Base-by-base conservation (phyloP, 2,797 vertebrate genomes). In the Hydrolagus colliei region DNA sequence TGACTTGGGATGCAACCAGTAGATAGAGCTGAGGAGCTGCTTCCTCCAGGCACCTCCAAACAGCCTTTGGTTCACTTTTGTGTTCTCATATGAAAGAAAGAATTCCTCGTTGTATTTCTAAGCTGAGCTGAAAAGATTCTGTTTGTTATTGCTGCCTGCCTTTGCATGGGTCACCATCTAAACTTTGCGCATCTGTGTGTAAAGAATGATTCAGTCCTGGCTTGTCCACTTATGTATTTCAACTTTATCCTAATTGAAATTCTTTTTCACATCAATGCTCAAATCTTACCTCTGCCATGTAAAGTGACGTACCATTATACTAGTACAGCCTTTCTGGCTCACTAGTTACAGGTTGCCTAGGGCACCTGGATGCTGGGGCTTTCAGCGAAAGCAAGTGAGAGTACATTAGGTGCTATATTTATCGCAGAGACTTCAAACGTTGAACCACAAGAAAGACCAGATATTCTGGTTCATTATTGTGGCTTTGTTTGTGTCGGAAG, bases 211-310 rank as follows among this genome's bases (percentile, higher is more conserved):
- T 62, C 59, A 63, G 62, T 61, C n/a, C 9, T 27, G 6, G 9
- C n/a, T 62, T 62, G 20, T 22, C 76, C 59, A 78, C 76, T 78
- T 78, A 62, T 18, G 62, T n/a, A 62, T 62, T 78, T 63, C 76
- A 78, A n/a, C 20, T 3, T 78, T 78, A 61, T 22, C 22, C 76
- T 78, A 78, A 78, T 78, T 62, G n/a, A 78, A 78, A 78, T 63
- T 62, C n/a, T 22, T 27, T 78, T n/a, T 22, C 76, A 78, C 76
- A 13, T 78, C 18, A 27, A 62, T 63, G 76, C 59, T 62, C 59
- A 78, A 12, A n/a, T 5, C 76, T 78, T 78, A 78, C 61, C 76
- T 78, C 59, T 78, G 52, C 52, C 59, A 62, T 62, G 76, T 78
- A 62, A 78, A 78, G 61, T 62, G 59, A 78, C 62, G 52, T 78